These are phyloP conservation scores for Parambassis ranga DNA, from an alignment of 2,797 vertebrate genomes.

Conservation along the genomic window DNA sequence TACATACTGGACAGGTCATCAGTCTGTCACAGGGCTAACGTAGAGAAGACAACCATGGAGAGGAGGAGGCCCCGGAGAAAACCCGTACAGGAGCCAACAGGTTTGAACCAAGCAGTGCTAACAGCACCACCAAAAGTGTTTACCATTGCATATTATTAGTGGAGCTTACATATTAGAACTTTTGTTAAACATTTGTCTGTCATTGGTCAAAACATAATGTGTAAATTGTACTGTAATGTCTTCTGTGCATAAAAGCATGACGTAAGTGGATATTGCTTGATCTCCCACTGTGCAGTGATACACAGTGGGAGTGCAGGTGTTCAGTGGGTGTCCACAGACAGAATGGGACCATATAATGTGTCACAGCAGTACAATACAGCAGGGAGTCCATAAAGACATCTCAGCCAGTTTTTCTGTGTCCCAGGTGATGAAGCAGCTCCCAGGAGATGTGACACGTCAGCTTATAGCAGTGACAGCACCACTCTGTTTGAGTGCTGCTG, in stretches of 20 bases:
- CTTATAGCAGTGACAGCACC: constrained; percentile 50
- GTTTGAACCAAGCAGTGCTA: too few relatives aligned
- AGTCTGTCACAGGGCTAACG: too few relatives aligned
- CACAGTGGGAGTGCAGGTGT: constrained; percentile 54
- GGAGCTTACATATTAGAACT: neutral
- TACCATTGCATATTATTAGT: too few relatives aligned
- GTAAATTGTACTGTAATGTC: neutral
- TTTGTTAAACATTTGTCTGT: too few relatives aligned
- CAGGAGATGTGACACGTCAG: constrained; percentile 55
- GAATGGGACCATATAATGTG: constrained; percentile 54
- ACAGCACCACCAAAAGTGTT: too few relatives aligned
- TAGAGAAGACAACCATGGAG: too few relatives aligned
- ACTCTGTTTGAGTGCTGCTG: constrained; percentile 48
- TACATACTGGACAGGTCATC: too few relatives aligned
- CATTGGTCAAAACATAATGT: neutral
- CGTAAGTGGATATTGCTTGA: constrained; percentile 41
- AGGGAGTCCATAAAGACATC: constrained; percentile 35
- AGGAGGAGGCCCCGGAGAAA: too few relatives aligned
- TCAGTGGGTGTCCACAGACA: constrained; percentile 31
- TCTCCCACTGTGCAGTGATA: neutral
- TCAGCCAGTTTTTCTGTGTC: constrained; percentile 40
- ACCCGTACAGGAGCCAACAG: too few relatives aligned
- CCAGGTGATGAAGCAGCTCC: constrained; percentile 61
- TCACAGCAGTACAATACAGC: constrained; percentile 48
- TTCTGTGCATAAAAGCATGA: neutral